Conservation (phyloP, 2,797 vertebrate genomes). For the Gallirallus australis region DNA sequence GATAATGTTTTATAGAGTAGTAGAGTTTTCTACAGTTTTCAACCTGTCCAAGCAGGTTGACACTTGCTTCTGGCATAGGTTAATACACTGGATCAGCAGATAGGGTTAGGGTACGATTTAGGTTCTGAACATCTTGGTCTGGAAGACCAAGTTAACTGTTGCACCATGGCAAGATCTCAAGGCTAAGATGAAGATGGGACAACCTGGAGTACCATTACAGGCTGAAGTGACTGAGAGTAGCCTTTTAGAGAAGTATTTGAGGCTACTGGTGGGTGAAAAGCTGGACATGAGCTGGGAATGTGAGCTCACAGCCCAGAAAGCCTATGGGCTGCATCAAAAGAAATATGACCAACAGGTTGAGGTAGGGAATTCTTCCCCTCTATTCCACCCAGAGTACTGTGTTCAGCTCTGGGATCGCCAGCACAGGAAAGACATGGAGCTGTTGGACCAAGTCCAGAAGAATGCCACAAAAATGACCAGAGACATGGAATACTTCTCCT, state of each 20-base stretch:
- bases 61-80: not conserved
- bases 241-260: not conserved
- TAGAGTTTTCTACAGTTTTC: not conserved
- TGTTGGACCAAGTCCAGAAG: not conserved
- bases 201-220: not conserved
- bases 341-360: fast-evolving
- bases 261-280: not conserved
- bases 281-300: not conserved
- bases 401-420: not conserved
- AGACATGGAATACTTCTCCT: not conserved
- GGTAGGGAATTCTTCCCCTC: not conserved
- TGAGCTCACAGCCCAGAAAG: fast-evolving
- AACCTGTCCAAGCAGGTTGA: not conserved
- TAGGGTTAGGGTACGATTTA: not conserved
- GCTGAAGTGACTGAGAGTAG: not conserved
- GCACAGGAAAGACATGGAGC: not conserved
- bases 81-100: not conserved
- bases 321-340: not conserved
- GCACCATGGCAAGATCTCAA: not conserved
- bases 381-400: fast-evolving
- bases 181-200: not conserved
- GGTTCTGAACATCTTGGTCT: not conserved
- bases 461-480: not conserved
- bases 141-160: not conserved
- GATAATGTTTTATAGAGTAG: not conserved